Base-by-base conservation (phyloP, 2,888 invertebrate genomes). In the Omphaloscelis lunosa region DNA sequence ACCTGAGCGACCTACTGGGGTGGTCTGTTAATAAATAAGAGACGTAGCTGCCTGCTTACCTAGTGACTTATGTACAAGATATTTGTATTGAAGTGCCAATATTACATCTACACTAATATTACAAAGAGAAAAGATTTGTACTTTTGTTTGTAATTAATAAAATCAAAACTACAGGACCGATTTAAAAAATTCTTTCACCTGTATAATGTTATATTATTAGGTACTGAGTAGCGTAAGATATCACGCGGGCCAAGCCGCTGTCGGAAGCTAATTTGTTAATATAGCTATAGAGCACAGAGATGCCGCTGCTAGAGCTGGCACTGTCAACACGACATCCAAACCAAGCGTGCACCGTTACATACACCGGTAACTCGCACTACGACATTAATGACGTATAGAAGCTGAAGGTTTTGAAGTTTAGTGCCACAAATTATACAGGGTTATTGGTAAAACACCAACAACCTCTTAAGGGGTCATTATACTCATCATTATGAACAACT, bases 31-130 rank as follows among this genome's bases (percentile, higher is more conserved):
- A 7, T 58, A 1, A 63, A n/a, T 34, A 41, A 17, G 12, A 45
- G 20, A 27, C 53, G 39, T 69, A 79, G 66, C 69, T 68, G 56
- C 34, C 84, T 84, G 81, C 76, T 62, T 59, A 80, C 69, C 51
- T 59, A 58, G 45, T 23, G 23, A 59, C 58, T 20, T 20, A 23
- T 4, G 61, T n/a, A 39, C 59, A 83, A 83, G 48, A 78, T 69
- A 69, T 69, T 65, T 69, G 58, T 69, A 65, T 78, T 34, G 9
- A 27, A 48, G 78, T 77, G 63, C 68, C 83, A 71, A 72, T 79
- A 34, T 56, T 34, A 67, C 23, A 27, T 51, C 20, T 51, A 51
- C 20, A 51, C 20, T 48, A 48, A 17, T 48, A 48, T 17, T 17
- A 17, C 17, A 0, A 48, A 48, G 15, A 48, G 15, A 48, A 48